Conservation (phyloP, 2,113 vertebrate genomes). For the Ailuropoda melanoleuca region DNA sequence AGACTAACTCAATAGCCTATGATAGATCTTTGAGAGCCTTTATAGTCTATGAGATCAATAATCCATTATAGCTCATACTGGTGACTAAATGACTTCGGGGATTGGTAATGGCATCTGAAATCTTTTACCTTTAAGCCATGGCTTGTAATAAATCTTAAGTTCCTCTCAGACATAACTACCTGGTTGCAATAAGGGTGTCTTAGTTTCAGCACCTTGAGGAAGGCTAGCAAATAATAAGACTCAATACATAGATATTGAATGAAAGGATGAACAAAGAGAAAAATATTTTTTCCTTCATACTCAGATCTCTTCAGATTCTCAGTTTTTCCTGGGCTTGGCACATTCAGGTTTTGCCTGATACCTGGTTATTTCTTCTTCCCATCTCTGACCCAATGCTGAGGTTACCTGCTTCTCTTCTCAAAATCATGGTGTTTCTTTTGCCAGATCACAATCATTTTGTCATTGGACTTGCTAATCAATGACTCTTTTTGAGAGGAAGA, state of each 20-base stretch:
- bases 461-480: neutral
- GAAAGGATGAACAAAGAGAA: neutral
- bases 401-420: neutral
- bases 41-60: conserved; percentile 72
- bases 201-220: neutral
- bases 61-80: conserved; percentile 69
- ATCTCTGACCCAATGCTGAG: neutral
- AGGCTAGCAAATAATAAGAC: neutral
- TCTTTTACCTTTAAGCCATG: conserved; percentile 55
- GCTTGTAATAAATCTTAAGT: conserved; percentile 56
- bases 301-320: neutral
- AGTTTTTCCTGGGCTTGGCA: neutral
- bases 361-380: neutral
- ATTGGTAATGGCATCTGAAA: conserved; percentile 65
- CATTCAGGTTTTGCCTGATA: neutral
- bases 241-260: neutral
- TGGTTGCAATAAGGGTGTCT: neutral
- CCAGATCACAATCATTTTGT: neutral
- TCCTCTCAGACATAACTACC: neutral
- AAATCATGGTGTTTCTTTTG: neutral
- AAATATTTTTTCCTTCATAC: neutral
- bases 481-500: neutral
- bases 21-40: conserved; percentile 66
- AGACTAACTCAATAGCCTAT: conserved; percentile 59
- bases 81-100: conserved; percentile 62